Percentiles rank a stretch among this genome's conserved stretches.
Evolutionary conservation across 2,888 invertebrate species (phyloP).

Genomic region (Agrochola litura): DNA sequence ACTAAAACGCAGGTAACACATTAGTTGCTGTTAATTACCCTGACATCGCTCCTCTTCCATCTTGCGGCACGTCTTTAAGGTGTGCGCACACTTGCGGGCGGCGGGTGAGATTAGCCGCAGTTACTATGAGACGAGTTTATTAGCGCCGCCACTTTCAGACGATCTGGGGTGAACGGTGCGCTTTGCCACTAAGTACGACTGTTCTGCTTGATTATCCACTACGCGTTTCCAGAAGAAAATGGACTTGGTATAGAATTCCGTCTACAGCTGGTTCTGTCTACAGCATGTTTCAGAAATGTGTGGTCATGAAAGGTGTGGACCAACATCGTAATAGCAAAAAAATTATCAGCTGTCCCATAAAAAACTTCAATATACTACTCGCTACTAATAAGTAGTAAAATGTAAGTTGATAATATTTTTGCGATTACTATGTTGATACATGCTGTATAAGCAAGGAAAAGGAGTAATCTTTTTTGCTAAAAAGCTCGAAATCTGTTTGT

Average conservation of each 20-base stretch:
- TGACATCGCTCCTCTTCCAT: constrained; percentile 23
- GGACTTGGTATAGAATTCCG: background rate
- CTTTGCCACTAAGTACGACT: constrained; percentile 65
- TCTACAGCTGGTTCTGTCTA: background rate
- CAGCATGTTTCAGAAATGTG: background rate
- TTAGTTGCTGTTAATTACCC: background rate
- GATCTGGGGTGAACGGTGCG: constrained; percentile 65
- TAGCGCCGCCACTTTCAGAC: constrained; percentile 75
- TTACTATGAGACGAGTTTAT: constrained; percentile 83
- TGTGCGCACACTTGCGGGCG: constrained; percentile 71
- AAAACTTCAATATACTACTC: no score
- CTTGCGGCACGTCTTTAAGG: constrained; percentile 72
- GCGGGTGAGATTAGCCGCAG: constrained; percentile 78
- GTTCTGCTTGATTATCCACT: background rate
- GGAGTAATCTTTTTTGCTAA: background rate
- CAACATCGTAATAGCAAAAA: no score
- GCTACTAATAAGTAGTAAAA: no score
- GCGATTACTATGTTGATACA: background rate
- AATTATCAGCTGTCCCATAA: no score
- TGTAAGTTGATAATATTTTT: background rate
- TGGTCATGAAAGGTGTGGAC: background rate
- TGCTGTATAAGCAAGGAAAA: background rate
- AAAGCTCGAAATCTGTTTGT: background rate
- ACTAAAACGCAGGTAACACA: background rate
- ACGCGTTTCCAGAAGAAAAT: background rate